A percentile compares a stretch with the other conserved stretches of the same genome.
These are phyloP conservation scores for Platysteira castanea DNA, from an alignment of 2,113 vertebrate species.

Conservation along the genomic window DNA sequence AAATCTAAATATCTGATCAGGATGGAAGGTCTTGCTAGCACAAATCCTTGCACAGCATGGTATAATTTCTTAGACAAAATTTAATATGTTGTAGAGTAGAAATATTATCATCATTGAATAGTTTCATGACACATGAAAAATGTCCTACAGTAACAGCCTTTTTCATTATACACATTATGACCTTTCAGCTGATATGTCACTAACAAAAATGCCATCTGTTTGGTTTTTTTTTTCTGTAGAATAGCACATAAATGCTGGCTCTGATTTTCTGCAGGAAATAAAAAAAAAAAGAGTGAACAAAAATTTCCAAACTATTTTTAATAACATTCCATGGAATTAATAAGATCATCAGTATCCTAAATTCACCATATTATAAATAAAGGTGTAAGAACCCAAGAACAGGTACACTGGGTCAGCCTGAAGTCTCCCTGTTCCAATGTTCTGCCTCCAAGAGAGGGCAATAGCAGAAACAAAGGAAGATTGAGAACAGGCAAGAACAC, in stretches of 20 bases:
- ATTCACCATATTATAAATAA: not conserved
- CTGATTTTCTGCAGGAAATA: not conserved
- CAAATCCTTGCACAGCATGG: not conserved
- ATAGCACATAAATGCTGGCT: not conserved
- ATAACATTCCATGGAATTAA: not conserved
- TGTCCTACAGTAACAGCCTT: not conserved
- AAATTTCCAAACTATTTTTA: not conserved
- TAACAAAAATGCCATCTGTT: not conserved
- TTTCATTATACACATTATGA: not conserved
- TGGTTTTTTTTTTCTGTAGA: not conserved
- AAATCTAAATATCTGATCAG: not conserved
- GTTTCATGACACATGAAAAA: not conserved
- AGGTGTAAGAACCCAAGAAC: not conserved
- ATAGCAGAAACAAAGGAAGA: not conserved
- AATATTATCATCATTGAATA: not conserved
- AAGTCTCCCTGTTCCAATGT: not conserved
- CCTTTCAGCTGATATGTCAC: not conserved
- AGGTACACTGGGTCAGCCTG: not conserved
- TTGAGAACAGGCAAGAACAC: not conserved
- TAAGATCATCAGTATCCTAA: not conserved
- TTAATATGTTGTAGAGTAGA: not conserved
- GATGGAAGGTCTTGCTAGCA: not conserved
- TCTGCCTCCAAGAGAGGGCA: not conserved
- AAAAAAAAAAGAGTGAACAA: not conserved
- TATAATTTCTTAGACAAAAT: not conserved